phyloP scores from a whole-genome alignment of 2,797 vertebrate species.

The Megaceryle alcyon region DNA sequence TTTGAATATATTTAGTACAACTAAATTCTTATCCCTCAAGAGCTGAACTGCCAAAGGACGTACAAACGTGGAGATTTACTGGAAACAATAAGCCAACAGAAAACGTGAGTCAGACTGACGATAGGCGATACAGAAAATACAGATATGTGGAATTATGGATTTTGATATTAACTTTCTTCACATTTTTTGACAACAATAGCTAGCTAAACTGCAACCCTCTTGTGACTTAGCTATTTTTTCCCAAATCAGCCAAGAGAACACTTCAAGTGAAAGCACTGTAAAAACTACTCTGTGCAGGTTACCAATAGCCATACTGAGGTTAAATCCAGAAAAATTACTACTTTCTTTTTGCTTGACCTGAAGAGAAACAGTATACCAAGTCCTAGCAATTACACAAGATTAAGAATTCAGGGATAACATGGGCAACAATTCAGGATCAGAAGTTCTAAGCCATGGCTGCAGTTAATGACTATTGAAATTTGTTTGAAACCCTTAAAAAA shows the following conservation, averaged over 20 bases:
- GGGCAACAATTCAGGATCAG: not conserved
- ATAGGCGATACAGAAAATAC: not conserved
- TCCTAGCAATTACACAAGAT: not conserved
- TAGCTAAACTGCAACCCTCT: not conserved
- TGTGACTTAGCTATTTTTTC: not conserved
- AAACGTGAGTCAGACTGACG: not conserved
- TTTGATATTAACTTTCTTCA: not conserved
- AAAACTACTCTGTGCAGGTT: not conserved
- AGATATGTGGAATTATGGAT: not conserved
- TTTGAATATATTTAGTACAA: not conserved
- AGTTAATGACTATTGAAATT: not conserved
- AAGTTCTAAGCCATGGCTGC: not conserved
- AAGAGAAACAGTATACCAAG: not conserved
- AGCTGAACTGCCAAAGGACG: not conserved
- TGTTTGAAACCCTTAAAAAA: not conserved
- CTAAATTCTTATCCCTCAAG: not conserved
- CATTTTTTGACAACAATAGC: not conserved
- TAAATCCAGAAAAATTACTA: not conserved
- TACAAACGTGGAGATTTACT: not conserved
- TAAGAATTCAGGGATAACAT: not conserved
- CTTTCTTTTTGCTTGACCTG: not conserved
- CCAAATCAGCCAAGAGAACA: not conserved
- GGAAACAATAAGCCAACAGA: not conserved
- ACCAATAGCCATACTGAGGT: not conserved
- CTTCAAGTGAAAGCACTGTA: not conserved